A percentile compares a stretch with the other conserved stretches of the same genome.
phyloP scores from a whole-genome alignment of 2,797 vertebrate species.

The Tapirus indicus region DNA sequence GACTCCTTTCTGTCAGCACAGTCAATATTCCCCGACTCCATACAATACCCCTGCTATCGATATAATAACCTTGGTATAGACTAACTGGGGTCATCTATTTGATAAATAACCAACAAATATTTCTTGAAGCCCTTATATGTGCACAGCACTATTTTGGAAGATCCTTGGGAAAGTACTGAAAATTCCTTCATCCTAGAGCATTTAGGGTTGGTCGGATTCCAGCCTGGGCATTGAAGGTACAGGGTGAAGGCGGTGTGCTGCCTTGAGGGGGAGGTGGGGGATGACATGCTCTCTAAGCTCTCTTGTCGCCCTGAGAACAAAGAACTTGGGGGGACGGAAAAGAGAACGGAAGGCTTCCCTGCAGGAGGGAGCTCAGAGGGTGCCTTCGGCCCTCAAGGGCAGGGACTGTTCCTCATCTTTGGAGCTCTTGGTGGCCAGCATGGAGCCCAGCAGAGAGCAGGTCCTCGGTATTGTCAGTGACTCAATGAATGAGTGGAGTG shows the following conservation, averaged over 20 bases:
- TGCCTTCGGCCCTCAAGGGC: no score
- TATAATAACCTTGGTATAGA: neutral
- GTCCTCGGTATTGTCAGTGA: neutral
- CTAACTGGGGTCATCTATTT: neutral
- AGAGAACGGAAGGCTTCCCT: neutral
- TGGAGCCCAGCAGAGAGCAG: neutral
- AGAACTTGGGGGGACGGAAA: neutral
- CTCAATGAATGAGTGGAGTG: fast-evolving
- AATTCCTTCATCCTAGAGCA: neutral
- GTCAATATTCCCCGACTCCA: neutral
- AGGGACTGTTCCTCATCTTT: neutral
- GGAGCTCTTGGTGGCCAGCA: neutral
- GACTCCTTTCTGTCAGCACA: neutral
- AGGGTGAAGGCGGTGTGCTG: fast-evolving
- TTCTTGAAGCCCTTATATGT: neutral
- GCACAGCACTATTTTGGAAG: neutral
- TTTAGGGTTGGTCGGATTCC: neutral
- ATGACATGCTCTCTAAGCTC: fast-evolving
- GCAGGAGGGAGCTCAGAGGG: fast-evolving
- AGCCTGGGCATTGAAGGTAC: fast-evolving
- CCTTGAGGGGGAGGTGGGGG: neutral
- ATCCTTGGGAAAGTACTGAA: fast-evolving
- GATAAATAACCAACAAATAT: neutral
- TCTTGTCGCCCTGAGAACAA: neutral
- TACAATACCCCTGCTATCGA: neutral